Percentiles rank a stretch among this genome's conserved stretches.
phyloP scores from a whole-genome alignment of 2,888 invertebrate species.

The Pyrrhosoma nymphula region DNA sequence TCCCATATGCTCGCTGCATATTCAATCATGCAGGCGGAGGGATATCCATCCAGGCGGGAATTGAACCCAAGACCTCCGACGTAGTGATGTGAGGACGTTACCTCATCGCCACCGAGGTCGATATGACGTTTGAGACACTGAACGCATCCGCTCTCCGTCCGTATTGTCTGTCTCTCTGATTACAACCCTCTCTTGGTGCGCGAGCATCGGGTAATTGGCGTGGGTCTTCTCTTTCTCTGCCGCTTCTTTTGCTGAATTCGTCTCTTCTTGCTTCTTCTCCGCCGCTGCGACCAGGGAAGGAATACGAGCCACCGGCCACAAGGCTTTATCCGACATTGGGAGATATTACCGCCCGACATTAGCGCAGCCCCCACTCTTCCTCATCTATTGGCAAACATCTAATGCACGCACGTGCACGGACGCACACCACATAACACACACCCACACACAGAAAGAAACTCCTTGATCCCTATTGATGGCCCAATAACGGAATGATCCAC shows the following conservation, averaged over 20 bases:
- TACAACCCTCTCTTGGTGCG: neutral
- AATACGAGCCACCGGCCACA: neutral
- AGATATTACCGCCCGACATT: neutral
- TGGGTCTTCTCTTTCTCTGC: neutral
- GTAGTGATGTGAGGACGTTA: too few relatives aligned
- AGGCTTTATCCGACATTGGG: neutral
- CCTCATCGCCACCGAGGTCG: too few relatives aligned
- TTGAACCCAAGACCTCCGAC: too few relatives aligned
- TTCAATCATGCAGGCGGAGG: too few relatives aligned
- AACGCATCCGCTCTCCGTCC: too few relatives aligned
- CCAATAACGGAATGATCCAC: constrained; percentile 15
- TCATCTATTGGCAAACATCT: constrained; percentile 12
- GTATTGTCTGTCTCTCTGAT: neutral
- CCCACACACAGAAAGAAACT: neutral
- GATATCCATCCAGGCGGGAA: too few relatives aligned
- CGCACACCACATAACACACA: neutral
- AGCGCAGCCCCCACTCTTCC: neutral
- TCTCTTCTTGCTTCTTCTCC: neutral
- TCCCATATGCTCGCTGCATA: too few relatives aligned
- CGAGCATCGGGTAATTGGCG: neutral
- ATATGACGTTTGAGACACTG: too few relatives aligned
- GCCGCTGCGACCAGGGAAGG: neutral
- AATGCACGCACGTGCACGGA: neutral
- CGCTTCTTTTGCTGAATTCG: neutral
- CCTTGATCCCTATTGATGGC: constrained; percentile 31